These are phyloP conservation scores for Ichneumoninae sp. DNA, from an alignment of 2,888 invertebrate species.

Conservation along the genomic window DNA sequence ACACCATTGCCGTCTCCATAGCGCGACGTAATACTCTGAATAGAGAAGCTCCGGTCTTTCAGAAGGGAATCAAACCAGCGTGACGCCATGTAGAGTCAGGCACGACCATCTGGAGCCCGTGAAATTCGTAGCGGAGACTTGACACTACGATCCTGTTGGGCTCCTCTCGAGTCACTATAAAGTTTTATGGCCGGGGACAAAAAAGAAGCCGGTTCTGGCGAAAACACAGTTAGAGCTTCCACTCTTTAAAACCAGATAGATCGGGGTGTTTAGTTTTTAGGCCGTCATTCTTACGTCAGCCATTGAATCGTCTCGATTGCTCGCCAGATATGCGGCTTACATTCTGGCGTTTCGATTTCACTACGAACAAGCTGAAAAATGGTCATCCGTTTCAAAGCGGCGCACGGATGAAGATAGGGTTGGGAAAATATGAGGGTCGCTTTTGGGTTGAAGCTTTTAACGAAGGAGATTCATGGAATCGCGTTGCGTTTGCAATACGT, in stretches of 20 bases:
- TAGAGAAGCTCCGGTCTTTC: not conserved
- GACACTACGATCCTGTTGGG: not conserved
- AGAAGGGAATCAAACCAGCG: not conserved
- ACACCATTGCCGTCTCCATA: not conserved
- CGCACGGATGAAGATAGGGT: not conserved
- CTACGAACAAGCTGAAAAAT: constrained; percentile 1
- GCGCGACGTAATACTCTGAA: not conserved
- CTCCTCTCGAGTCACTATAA: not conserved
- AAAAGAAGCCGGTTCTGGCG: not conserved
- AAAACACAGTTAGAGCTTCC: not conserved
- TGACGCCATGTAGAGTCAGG: not conserved
- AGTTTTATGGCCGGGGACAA: not conserved
- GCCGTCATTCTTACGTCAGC: not conserved
- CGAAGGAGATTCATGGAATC: not conserved
- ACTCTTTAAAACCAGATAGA: not conserved
- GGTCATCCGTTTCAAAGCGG: not conserved
- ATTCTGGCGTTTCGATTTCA: not conserved
- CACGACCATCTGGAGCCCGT: not conserved
- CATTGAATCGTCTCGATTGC: not conserved
- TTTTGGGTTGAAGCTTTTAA: not conserved
- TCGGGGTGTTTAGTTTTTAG: not conserved
- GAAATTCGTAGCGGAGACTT: not conserved
- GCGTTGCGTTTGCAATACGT: not conserved
- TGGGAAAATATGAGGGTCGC: not conserved
- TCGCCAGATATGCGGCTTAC: not conserved